Conservation (phyloP, 2,113 vertebrate species). For the Toxostoma redivivum region DNA sequence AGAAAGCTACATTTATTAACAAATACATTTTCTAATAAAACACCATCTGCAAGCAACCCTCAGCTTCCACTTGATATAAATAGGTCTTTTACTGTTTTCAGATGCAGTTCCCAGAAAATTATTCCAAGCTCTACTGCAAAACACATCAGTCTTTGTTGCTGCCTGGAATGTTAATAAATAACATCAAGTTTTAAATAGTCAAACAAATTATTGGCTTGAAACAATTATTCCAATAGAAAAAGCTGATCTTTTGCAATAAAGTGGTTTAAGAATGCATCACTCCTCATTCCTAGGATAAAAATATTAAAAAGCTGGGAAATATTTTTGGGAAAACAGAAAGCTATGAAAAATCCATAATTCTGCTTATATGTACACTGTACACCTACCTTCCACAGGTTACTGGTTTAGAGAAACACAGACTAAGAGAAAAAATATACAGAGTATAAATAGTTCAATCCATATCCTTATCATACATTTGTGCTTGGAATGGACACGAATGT, state of each 20-base stretch:
- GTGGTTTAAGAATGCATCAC: conserved; percentile 20
- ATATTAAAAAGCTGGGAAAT: conserved; percentile 40
- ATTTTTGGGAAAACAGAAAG: conserved; percentile 4
- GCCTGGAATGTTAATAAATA: conserved; percentile 71
- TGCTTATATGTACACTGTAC: not conserved
- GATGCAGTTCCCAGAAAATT: conserved; percentile 70
- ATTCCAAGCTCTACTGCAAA: conserved; percentile 69
- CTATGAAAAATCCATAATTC: not conserved
- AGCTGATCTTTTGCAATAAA: conserved; percentile 55
- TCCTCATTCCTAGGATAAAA: conserved; percentile 23
- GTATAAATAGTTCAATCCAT: not conserved
- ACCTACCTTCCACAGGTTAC: conserved; percentile 7
- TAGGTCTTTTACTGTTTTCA: conserved; percentile 71
- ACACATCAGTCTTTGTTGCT: conserved; percentile 70
- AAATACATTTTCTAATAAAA: conserved; percentile 76
- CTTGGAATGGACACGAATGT: not conserved
- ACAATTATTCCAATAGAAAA: conserved; percentile 59
- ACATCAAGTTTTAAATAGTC: conserved; percentile 66
- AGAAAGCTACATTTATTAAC: conserved; percentile 73
- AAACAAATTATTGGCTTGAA: conserved; percentile 67
- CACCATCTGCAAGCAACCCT: conserved; percentile 72
- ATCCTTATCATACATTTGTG: not conserved
- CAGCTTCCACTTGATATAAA: conserved; percentile 72
- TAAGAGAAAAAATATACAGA: not conserved
- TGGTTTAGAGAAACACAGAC: not conserved